phyloP scores from a whole-genome alignment of 2,888 invertebrate species.

The Macaria liturata region DNA sequence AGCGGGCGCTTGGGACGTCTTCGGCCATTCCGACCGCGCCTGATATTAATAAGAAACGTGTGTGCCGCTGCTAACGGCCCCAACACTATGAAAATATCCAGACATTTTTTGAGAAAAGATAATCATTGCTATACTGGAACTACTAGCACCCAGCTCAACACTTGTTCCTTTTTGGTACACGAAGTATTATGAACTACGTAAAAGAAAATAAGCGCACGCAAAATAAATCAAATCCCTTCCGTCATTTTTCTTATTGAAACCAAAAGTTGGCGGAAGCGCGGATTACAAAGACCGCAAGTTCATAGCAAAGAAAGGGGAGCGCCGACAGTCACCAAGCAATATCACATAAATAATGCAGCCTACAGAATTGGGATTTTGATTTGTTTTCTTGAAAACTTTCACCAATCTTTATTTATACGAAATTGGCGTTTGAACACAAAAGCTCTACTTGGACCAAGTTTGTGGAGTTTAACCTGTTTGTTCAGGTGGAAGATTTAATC shows the following conservation, averaged over 20 bases:
- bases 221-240: constrained; percentile 33
- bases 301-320: constrained; percentile 72
- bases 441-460: constrained; percentile 39
- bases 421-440: constrained; percentile 61
- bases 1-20: constrained; percentile 81
- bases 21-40: constrained; percentile 77
- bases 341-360: constrained; percentile 81
- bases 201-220: constrained; percentile 4
- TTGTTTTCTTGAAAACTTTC: constrained; percentile 81
- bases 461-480: constrained; percentile 51
- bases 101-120: constrained; percentile 42
- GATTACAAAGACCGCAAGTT: constrained; percentile 66
- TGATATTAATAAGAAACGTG: constrained; percentile 82
- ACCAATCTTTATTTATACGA: constrained; percentile 64
- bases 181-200: constrained; percentile 4
- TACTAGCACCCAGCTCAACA: not conserved
- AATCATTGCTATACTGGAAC: not conserved
- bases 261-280: constrained; percentile 62
- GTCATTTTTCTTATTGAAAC: constrained; percentile 49
- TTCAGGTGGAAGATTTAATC: constrained; percentile 57
- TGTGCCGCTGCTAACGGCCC: constrained; percentile 60
- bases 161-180: not conserved
- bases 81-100: constrained; percentile 48
- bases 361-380: constrained; percentile 80
- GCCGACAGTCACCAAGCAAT: constrained; percentile 71